Conservation (phyloP, 53 echinoderm and acorn worm species). For the Henricia sp. region DNA sequence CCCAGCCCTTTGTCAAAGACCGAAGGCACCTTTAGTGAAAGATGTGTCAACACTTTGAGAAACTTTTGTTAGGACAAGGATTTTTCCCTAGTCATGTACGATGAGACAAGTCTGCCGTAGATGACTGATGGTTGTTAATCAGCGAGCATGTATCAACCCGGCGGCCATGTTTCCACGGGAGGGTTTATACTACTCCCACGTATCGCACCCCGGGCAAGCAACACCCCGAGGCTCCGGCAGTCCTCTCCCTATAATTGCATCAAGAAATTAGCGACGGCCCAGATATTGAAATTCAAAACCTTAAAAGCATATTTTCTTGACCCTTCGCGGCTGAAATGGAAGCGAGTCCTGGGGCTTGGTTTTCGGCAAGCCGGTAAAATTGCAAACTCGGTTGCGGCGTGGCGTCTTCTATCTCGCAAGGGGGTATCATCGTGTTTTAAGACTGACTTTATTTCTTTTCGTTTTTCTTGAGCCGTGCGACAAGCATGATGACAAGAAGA, state of each 20-base stretch:
- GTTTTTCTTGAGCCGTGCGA: conserved; percentile 53
- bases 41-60: conserved; percentile 26
- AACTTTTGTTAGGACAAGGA: conserved; percentile 38
- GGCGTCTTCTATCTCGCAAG: conserved; percentile 45
- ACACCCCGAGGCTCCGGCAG: conserved; percentile 45
- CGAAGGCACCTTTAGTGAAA: conserved; percentile 17
- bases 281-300: conserved; percentile 86
- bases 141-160: conserved; percentile 52
- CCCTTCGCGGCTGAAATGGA: conserved; percentile 75
- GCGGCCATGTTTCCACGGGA: conserved; percentile 60
- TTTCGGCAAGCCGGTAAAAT: conserved; percentile 52
- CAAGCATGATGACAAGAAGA: conserved; percentile 44
- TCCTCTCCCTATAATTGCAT: conserved; percentile 78
- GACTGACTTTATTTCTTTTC: conserved; percentile 9
- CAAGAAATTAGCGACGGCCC: conserved; percentile 80
- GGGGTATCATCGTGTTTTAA: conserved; percentile 14
- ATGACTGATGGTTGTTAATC: conserved; percentile 53
- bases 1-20: background rate
- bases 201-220: conserved; percentile 64
- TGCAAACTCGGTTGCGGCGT: conserved; percentile 58
- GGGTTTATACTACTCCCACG: conserved; percentile 71
- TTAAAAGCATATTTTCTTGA: conserved; percentile 89
- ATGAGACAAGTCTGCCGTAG: conserved; percentile 32
- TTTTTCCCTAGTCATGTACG: conserved; percentile 33
- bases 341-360: conserved; percentile 54